Conservation (phyloP, 1,140 invertebrate genomes). For the Cecropterus lyciades region DNA sequence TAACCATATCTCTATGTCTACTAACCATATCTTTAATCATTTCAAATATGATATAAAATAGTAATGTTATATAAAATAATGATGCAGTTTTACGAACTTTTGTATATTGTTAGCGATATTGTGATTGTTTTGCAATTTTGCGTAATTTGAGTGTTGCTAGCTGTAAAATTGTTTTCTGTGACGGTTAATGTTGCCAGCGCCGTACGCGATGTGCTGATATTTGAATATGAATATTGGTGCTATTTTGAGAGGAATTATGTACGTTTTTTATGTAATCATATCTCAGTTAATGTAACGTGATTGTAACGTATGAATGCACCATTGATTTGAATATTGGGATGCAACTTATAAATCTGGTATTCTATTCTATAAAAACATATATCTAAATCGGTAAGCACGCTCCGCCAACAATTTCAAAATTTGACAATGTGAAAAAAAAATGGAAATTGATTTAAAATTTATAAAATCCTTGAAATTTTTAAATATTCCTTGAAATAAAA, state of each 20-base stretch:
- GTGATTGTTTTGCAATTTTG: slow-evolving; percentile 31
- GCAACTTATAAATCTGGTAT: not conserved
- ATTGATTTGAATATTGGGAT: slow-evolving; percentile 58
- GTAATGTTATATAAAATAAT: slow-evolving; percentile 3
- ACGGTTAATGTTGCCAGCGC: slow-evolving; percentile 35
- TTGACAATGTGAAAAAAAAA: too few species aligned
- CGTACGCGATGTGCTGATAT: slow-evolving; percentile 63
- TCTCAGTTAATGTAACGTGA: slow-evolving; percentile 43
- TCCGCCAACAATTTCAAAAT: not conserved
- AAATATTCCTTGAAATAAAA: too few species aligned
- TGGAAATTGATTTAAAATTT: too few species aligned
- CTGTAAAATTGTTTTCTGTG: slow-evolving; percentile 44
- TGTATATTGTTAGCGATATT: slow-evolving; percentile 33
- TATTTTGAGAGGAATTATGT: slow-evolving; percentile 66
- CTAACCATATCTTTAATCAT: slow-evolving; percentile 39
- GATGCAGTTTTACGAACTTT: slow-evolving; percentile 20
- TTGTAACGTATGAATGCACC: slow-evolving; percentile 43
- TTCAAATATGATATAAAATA: slow-evolving; percentile 18
- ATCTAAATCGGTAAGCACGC: not conserved
- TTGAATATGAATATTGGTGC: slow-evolving; percentile 71
- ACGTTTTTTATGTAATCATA: slow-evolving; percentile 54
- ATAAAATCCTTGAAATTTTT: too few species aligned
- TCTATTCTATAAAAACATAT: not conserved
- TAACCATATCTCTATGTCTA: slow-evolving; percentile 60
- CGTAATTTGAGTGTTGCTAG: slow-evolving; percentile 44